Base-by-base conservation (phyloP, 2,113 vertebrate genomes). In the Oreocharis arfaki region DNA sequence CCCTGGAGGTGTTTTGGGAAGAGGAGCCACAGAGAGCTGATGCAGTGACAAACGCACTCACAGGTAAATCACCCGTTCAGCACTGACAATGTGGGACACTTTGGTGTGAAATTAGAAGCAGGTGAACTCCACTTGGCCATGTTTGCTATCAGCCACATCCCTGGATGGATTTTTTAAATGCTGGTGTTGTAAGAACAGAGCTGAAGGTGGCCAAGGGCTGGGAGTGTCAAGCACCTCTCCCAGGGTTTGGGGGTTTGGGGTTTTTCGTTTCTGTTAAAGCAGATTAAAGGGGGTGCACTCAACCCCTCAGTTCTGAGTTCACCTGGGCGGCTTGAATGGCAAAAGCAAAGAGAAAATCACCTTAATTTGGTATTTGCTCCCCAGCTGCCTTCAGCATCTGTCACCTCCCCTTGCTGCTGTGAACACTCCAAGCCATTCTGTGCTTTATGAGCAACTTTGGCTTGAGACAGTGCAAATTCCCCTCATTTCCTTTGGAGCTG, bases 321-420 rank as follows among this genome's bases (percentile, higher is more conserved):
- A 39, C 24, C 39, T 44, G 69, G 42, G 42, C 10, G 26, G 65
- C 28, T 27, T 78, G 65, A 75, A 57, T 3, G 10, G 44, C 32
- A 35, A 80, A 80, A 95, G 33, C 15, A 78, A 80, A 67, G 28
- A 74, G 69, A 83, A 52, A 93, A 55, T 65, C 39, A 70, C 60
- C 35, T 65, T 24, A 19, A 83, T 61, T 33, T 76, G 73, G 9
- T n/a, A 11, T 71, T 67, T 67, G 18, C 32, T 71, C 37, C 70
- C 42, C 47, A 33, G 27, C 16, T 9, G 7, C 59, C 55, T 88
- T 61, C 35, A 42, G 44, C 85, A 20, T 26, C 78, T 63, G 30
- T 39, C 13, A 1, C 47, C 68, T 70, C 46, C 32, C 5, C 61
- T 10, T 23, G 23, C 11, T 39, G 26, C 56, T 24, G 41, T 5